A percentile compares a stretch with the other conserved stretches of the same genome.
phyloP scores from a whole-genome alignment of 2,888 invertebrate species.

The Zele albiditarsus region DNA sequence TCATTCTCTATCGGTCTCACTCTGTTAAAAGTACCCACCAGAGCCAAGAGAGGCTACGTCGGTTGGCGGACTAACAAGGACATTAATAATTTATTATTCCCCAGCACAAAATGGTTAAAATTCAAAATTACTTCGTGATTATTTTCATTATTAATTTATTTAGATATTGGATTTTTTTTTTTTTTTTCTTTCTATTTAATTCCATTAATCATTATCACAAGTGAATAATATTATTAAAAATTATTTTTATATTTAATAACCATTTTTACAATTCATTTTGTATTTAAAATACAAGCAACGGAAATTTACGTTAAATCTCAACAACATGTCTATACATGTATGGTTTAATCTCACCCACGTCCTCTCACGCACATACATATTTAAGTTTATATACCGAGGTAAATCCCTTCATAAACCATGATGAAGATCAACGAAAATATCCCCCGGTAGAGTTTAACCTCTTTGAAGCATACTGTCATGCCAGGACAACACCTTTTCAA shows the following conservation, averaged over 20 bases:
- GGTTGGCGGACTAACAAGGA: constrained; percentile 22
- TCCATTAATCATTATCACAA: too few species aligned
- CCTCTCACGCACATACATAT: too few species aligned
- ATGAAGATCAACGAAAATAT: too few species aligned
- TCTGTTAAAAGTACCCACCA: neutral
- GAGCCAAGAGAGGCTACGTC: constrained; percentile 12
- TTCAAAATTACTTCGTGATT: constrained; percentile 29
- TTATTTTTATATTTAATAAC: too few species aligned
- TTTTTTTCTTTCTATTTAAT: constrained; percentile 15
- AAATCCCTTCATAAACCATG: too few species aligned
- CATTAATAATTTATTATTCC: constrained; percentile 30
- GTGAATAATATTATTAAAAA: too few species aligned
- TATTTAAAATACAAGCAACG: neutral
- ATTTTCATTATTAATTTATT: constrained; percentile 23
- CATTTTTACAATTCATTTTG: neutral
- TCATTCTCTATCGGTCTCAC: neutral
- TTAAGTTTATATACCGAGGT: too few species aligned
- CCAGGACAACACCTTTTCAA: too few species aligned
- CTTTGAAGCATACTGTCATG: too few species aligned
- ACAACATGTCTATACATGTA: neutral
- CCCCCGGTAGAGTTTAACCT: too few species aligned
- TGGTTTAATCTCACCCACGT: too few species aligned
- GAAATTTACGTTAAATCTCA: neutral
- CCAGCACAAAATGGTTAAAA: constrained; percentile 23
- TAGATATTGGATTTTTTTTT: constrained; percentile 12